Evolutionary conservation across 2,888 invertebrate species (phyloP), one percentile per base, ranked within the genome.

Genomic region (Phyllotreta striolata): DNA sequence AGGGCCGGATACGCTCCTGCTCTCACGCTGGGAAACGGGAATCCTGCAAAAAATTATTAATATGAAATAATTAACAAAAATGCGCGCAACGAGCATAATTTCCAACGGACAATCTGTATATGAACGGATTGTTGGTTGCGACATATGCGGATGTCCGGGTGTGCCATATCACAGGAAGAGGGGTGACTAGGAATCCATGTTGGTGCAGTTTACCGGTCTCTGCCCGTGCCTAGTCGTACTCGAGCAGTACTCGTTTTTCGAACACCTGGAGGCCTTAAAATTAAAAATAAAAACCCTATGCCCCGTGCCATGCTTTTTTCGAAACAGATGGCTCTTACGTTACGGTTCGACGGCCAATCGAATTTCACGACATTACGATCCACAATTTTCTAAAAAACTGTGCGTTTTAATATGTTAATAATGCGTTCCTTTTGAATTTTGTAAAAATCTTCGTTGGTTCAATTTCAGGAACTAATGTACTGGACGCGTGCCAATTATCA

Each of bases 21-120:
- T 71, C 92, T 87, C 67, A 93, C 89, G 69, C 91, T 91, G 70
- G 91, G 89, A 78, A 89, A 89, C 76, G 89, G 87, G 81, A 89
- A 89, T 77, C 89, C 89, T 89, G 84, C 61, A 80, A 80, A 64
- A 73, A 66, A 67, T 65, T 40, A 43, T 9, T 43, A 40, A 43
- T 7, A 46, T 51, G n/a, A 24, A 24, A 24, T 24, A 24, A 24
- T 24, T 4, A 1, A 24, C 24, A 24, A 24, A n/a, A 24, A 24
- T 24, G 24, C 1, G 24, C 24, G 2, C 4, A 24, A 24, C 4
- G 24, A 24, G 24, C 24, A 24, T 24, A 24, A 38, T 35, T 10
- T 46, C 8, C 44, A 12, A 46, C 24, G 10, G n/a, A 52, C 24
- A 61, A 8, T 14, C 10, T 40, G 12, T 46, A 56, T 43, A 12